Evolutionary conservation across 2,888 invertebrate genomes (phyloP), one percentile per base, ranked within the genome.

Genomic region (Brachyptera putata): DNA sequence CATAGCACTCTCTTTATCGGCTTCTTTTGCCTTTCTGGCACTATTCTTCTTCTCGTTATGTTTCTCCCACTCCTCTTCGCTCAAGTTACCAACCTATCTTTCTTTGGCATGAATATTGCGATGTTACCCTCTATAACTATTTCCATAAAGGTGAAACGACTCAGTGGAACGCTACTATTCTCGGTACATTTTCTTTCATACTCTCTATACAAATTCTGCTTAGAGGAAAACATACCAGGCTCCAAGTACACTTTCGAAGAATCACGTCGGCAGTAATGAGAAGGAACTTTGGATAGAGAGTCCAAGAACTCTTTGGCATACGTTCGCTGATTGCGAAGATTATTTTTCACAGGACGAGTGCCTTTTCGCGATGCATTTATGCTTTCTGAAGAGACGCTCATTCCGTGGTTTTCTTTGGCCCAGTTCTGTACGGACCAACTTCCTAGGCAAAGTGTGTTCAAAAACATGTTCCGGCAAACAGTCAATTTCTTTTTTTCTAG

Each of bases 21-120:
- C 60, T 24, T 50, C 59, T 64, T 69, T 69, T 58, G 65, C 65
- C 24, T 49, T 34, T 65, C 68, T 64, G 21, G 66, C 69, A 56
- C 24, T 50, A 25, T 67, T 60, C 63, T 69, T 68, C 60, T 46
- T 55, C 36, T 30, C 21, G 22, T 59, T 62, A 56, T 68, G 65
- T 53, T 30, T 55, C 22, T 60, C 9, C 55, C 65, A 68, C 58
- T 60, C 59, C 39, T 64, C 65, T 41, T 69, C 64, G 24, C 53
- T 26, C 49, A 68, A 46, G 61, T 68, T 69, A 46, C 64, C 64
- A 41, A 60, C 64, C 57, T 66, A 50, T 68, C 67, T 64, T 68
- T 69, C 62, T 66, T 69, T 21, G 68, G 67, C 41, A 18, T 16
- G 53, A 65, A 68, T 21, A 69, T 53, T 41, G 64, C 61, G n/a